Evolutionary conservation across 1,140 invertebrate species (phyloP), one percentile per base, ranked within the genome.

Genomic region (Bacillus rossius): DNA sequence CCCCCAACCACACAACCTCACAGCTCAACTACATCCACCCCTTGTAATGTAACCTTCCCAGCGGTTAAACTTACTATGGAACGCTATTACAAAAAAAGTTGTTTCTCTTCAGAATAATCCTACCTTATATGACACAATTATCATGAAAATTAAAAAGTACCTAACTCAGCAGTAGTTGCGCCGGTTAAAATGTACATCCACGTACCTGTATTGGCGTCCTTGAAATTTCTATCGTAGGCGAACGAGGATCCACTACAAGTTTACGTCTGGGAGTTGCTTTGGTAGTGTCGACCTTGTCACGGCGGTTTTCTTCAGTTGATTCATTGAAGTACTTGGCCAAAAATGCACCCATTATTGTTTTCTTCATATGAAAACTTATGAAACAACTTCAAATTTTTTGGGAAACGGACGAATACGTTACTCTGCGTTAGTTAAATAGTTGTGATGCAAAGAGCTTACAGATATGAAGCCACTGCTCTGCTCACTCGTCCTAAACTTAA

Each of bases 131-230:
- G 42, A 3, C 42, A 43, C 13, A 8, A 1, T 14, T 45, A 19
- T 22, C 14, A 7, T 14, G 5, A 7, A 8, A 17, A 45, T 22
- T 1, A 14, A 3, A 7, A 8, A 7, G 14, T 1, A 45, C 8
- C 17, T 22, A 45, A 8, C 8, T 45, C 22, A 2, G 2, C 19
- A 45, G 22, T 14, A 45, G 8, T 45, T 8, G 29, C n/a, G 5
- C 16, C 45, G 14, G 16, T 23, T 48, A 1, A 20, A 17, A n/a
- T 4, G n/a, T 23, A 17, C 13, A 48, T 23, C 29, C 23, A 23
- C 3, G n/a, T 48, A 48, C 45, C 17, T 48, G 14, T n/a, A 48
- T 48, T 14, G 45, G 45, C 23, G 45, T 48, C 17, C 45, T 48
- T 14, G 3, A 2, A 20, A 48, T 23, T 14, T 20, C 2, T 14